Base-by-base conservation (phyloP, 2,797 vertebrate genomes). In the Tarsius wallacei region DNA sequence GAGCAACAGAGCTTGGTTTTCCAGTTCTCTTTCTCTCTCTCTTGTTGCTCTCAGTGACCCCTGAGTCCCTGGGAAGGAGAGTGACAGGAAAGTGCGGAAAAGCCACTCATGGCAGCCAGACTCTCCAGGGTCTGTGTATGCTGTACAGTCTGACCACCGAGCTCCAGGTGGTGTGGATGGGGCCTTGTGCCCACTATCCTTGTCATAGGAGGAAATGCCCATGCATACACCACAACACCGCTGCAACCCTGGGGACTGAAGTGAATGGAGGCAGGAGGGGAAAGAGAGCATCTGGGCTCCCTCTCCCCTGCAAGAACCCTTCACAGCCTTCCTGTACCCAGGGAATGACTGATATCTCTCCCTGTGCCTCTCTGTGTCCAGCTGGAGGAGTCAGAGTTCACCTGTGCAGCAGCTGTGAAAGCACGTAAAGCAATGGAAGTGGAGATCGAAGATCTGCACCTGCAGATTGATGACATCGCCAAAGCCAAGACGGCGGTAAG, bases 361-460 rank as follows among this genome's bases (percentile, higher is more conserved):
- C 55, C 84, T 86, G 87, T 96, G 97, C 83, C 0, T 24, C 2
- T 97, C 93, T 98, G 83, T 95, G 94, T 57, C 10, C 98, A 99
- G 99, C 99, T 99, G 98, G 99, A 99, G 97, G 99, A 99, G 98
- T 99, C 99, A 0, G 99, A 99, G 98, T 99, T 99, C 98, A 99
- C 99, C 22, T 99, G 99, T 1, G 99, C 99, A 0, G 99, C 99
- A 0, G 99, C 99, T 0, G 99, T 99, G 33, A 99, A 99, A 97
- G 99, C 99, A 6, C 99, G 99, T 3, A 99, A 99, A 97, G 99
- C 99, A 15, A 99, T 99, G 99, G 99, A 99, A 98, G 99, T 99
- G 97, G 99, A 99, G 98, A 99, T 99, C 0, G 99, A 99, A 97
- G 99, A 99, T 98, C 99, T 99, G 74, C 99, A 99, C 80, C 98